Evolutionary conservation across 2,888 invertebrate genomes (phyloP), one percentile per base, ranked within the genome.

Genomic region (Agriotes lineatus): DNA sequence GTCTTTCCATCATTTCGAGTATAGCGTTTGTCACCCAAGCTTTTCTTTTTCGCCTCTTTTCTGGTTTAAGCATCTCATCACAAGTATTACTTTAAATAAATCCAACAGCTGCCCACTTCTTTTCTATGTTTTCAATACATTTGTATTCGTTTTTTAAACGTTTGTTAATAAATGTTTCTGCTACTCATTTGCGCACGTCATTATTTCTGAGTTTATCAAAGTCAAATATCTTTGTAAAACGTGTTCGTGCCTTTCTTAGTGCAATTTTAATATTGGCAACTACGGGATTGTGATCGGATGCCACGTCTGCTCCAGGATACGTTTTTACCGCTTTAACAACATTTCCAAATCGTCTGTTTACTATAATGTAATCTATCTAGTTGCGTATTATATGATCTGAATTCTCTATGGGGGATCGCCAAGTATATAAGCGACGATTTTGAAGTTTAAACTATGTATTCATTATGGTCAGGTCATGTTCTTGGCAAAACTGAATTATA

Each of bases 321-420:
- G 69, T 67, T 44, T 62, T 63, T 5, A 54, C 70, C 7, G 18
- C 16, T 12, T 9, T 42, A 7, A 67, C 10, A 19, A 6, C 5
- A 16, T 67, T 65, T 64, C 57, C 62, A 45, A 56, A 69, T 33
- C 65, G 57, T 44, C 61, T 57, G 18, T 67, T 67, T 2, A 73
- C 18, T 19, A 59, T 20, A n/a, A 72, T 63, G 30, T 52, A 72
- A 35, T 70, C 71, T 7, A 66, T 72, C 30, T 73, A 60, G 60
- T 73, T 73, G 10, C 9, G 4, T 2, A 52, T 20, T 19, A 22
- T 14, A 19, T 22, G 22, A 2, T 25, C 25, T 30, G 2, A 30
- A 2, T 2, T 30, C 1, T 52, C 52, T 12, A 6, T 9, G 39
- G 37, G 37, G 4, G 20, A 39, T 37, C 7, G 3, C 25, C 3